phyloP scores from a whole-genome alignment of 2,113 vertebrate genomes.

The Setophaga kirtlandii region DNA sequence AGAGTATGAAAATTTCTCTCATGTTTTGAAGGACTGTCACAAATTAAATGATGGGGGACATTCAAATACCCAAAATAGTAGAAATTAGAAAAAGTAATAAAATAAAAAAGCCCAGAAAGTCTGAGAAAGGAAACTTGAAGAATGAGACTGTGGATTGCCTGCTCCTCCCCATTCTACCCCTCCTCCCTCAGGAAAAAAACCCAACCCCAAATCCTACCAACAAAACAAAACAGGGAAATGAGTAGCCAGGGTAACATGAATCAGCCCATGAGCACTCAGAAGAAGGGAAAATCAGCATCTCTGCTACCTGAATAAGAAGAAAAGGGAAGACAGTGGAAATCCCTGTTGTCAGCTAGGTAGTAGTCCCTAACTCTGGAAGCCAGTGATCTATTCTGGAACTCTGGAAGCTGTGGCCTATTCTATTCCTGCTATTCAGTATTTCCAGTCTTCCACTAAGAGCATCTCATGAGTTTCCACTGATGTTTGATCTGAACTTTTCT shows the following conservation, averaged over 20 bases:
- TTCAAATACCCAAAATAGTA: background rate
- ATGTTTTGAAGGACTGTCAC: background rate
- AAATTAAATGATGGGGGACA: background rate
- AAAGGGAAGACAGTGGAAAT: background rate
- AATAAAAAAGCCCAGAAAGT: background rate
- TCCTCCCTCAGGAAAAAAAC: rapidly evolving
- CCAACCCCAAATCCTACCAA: background rate
- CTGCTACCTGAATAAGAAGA: background rate
- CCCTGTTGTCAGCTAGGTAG: background rate
- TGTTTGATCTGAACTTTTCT: background rate
- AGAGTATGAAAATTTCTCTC: background rate
- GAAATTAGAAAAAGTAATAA: background rate
- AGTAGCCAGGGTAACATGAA: background rate
- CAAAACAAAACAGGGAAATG: background rate
- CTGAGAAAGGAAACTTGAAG: background rate
- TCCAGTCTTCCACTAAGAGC: background rate
- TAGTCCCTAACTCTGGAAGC: background rate
- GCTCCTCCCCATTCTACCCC: rapidly evolving
- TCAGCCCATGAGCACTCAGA: background rate
- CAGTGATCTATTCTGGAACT: background rate
- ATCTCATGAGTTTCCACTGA: background rate
- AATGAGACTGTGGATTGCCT: background rate
- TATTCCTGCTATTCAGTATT: background rate
- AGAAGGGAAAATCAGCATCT: background rate
- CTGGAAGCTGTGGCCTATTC: background rate